Conservation (phyloP, 2,888 invertebrate species). For the Plusia festucae region DNA sequence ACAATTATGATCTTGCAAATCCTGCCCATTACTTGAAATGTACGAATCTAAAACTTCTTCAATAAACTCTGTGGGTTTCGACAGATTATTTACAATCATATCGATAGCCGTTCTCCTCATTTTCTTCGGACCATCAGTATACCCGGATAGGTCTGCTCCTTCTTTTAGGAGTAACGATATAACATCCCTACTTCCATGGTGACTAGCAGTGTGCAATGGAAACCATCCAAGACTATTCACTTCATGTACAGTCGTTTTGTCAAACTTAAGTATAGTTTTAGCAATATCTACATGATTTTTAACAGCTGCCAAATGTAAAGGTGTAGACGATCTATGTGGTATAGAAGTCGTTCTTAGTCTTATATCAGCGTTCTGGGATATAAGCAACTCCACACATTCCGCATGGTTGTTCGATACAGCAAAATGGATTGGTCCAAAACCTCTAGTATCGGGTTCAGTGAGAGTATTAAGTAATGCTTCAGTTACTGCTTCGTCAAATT, state of each 20-base stretch:
- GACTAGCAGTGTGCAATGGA: slow-evolving; percentile 85
- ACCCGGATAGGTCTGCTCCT: slow-evolving; percentile 83
- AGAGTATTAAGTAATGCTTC: slow-evolving; percentile 72
- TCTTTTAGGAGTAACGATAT: slow-evolving; percentile 80
- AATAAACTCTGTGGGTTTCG: slow-evolving; percentile 87
- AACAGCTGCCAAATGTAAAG: slow-evolving; percentile 83
- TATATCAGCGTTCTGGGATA: slow-evolving; percentile 83
- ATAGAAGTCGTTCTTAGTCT: slow-evolving; percentile 79
- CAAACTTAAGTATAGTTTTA: slow-evolving; percentile 74
- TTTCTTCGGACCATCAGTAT: slow-evolving; percentile 80
- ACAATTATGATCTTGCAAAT: slow-evolving; percentile 73
- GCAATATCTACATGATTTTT: slow-evolving; percentile 80
- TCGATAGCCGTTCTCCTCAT: slow-evolving; percentile 84
- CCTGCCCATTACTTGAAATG: slow-evolving; percentile 82
- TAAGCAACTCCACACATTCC: slow-evolving; percentile 81
- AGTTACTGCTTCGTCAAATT: slow-evolving; percentile 77
- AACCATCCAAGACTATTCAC: slow-evolving; percentile 76
- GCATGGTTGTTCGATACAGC: slow-evolving; percentile 88
- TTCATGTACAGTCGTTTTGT: slow-evolving; percentile 81
- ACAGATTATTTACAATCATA: slow-evolving; percentile 84
- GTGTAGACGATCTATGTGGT: slow-evolving; percentile 81
- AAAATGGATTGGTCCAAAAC: slow-evolving; percentile 86
- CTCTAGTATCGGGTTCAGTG: slow-evolving; percentile 77
- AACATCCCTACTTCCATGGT: slow-evolving; percentile 90
- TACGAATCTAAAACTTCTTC: slow-evolving; percentile 87